A percentile compares a stretch with the other conserved stretches of the same genome.
These are phyloP conservation scores for Notodonta dromedarius DNA, from an alignment of 2,888 invertebrate species.

Conservation along the genomic window DNA sequence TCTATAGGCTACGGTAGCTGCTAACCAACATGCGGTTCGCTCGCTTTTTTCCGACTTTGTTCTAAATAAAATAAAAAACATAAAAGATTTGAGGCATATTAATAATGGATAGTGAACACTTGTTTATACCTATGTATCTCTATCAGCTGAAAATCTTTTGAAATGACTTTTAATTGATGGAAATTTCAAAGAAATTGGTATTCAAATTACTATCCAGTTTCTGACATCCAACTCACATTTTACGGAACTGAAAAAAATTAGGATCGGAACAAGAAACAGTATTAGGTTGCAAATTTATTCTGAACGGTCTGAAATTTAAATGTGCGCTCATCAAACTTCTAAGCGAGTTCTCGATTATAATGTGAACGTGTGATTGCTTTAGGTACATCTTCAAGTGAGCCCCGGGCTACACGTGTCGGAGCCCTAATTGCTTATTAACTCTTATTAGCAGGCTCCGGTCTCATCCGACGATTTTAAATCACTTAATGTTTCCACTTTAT, in stretches of 20 bases:
- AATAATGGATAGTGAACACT: too few species aligned
- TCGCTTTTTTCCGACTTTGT: too few species aligned
- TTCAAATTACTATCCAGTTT: too few species aligned
- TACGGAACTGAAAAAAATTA: constrained; percentile 43
- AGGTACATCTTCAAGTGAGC: constrained; percentile 52
- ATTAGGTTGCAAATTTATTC: constrained; percentile 77
- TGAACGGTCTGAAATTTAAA: constrained; percentile 76
- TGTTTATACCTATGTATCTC: too few species aligned
- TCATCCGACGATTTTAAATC: constrained; percentile 12
- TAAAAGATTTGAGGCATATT: too few species aligned
- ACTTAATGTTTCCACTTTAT: constrained; percentile 5
- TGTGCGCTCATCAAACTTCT: constrained; percentile 75
- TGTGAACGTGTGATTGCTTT: constrained; percentile 57
- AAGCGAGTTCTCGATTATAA: constrained; percentile 51
- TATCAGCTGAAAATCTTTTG: too few species aligned
- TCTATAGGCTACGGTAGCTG: too few species aligned
- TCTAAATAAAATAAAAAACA: too few species aligned
- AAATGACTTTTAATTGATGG: too few species aligned
- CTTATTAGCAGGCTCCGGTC: constrained; percentile 32
- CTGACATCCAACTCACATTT: constrained; percentile 3
- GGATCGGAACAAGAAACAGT: constrained; percentile 60
- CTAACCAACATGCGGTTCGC: too few species aligned
- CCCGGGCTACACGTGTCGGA: constrained; percentile 34
- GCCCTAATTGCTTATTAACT: constrained; percentile 48
- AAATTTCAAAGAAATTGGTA: too few species aligned